Conservation (phyloP, 2,113 vertebrate genomes). For the Odobenus rosmarus region DNA sequence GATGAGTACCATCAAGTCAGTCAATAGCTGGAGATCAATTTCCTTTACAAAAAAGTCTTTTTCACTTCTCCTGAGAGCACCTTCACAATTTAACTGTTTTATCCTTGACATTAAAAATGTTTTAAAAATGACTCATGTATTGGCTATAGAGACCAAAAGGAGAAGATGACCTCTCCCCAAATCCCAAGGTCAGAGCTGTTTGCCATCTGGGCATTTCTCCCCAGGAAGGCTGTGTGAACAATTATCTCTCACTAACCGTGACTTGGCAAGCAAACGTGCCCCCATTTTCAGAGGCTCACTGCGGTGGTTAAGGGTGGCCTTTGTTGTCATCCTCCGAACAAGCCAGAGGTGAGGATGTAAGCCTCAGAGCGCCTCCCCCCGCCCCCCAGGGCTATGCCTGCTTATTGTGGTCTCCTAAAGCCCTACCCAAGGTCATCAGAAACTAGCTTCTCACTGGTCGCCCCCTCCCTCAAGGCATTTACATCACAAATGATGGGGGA, state of each 20-base stretch:
- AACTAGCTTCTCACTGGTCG: neutral
- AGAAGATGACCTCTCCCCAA: neutral
- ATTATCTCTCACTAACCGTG: neutral
- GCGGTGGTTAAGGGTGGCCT: neutral
- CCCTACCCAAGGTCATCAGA: too few relatives aligned
- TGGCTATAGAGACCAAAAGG: neutral
- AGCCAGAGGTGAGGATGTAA: too few relatives aligned
- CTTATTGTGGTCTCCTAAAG: neutral
- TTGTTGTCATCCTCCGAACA: neutral
- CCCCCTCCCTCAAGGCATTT: neutral
- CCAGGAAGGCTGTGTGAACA: neutral
- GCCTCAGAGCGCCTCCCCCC: neutral
- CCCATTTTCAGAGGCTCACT: neutral
- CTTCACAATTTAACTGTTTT: neutral
- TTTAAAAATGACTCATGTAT: neutral
- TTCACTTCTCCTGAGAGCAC: neutral
- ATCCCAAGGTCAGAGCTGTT: neutral
- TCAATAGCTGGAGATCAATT: neutral
- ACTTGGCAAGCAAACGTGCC: neutral
- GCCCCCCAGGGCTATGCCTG: neutral
- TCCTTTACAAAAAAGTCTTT: neutral
- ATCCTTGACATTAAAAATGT: neutral
- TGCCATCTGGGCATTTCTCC: neutral
- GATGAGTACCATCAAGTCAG: neutral
- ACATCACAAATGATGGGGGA: neutral